Conservation (phyloP, 2,797 vertebrate species). For the Chaetodon trifasciatus region DNA sequence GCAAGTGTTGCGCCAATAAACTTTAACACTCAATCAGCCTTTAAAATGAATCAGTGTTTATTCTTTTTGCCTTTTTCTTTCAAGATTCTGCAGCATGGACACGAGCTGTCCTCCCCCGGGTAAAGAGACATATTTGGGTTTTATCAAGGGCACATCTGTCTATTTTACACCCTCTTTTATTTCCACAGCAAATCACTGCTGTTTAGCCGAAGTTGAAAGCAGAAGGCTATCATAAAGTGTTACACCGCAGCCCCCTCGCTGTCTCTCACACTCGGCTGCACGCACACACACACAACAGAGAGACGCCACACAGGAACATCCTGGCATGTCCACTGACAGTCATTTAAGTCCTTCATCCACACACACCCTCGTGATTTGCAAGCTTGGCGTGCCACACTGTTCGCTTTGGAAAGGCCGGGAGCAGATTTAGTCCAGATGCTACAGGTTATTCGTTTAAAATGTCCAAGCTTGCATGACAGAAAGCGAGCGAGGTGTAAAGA, state of each 20-base stretch:
- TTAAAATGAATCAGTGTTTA: slow-evolving; percentile 14
- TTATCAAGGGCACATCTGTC: slow-evolving; percentile 23
- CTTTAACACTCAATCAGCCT: slow-evolving; percentile 40
- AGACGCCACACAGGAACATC: slow-evolving; percentile 37
- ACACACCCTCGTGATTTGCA: slow-evolving; percentile 61
- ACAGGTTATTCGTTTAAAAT: slow-evolving; percentile 61
- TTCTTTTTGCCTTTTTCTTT: slow-evolving; percentile 3
- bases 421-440: slow-evolving; percentile 73
- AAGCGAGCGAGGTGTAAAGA: not conserved
- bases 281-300: not conserved
- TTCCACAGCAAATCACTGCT: slow-evolving; percentile 21
- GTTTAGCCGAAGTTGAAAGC: slow-evolving; percentile 15
- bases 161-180: slow-evolving; percentile 16
- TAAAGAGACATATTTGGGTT: not conserved
- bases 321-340: slow-evolving; percentile 52
- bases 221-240: slow-evolving; percentile 20
- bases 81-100: not conserved
- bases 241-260: slow-evolving; percentile 1
- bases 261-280: slow-evolving; percentile 20
- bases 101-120: not conserved
- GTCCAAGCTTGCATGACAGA: slow-evolving; percentile 49
- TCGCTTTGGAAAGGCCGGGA: slow-evolving; percentile 42
- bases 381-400: slow-evolving; percentile 50
- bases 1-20: slow-evolving; percentile 36
- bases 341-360: slow-evolving; percentile 50